Evolutionary conservation across 2,888 invertebrate species (phyloP), one percentile per base, ranked within the genome.

Genomic region (Julus scandinavius): DNA sequence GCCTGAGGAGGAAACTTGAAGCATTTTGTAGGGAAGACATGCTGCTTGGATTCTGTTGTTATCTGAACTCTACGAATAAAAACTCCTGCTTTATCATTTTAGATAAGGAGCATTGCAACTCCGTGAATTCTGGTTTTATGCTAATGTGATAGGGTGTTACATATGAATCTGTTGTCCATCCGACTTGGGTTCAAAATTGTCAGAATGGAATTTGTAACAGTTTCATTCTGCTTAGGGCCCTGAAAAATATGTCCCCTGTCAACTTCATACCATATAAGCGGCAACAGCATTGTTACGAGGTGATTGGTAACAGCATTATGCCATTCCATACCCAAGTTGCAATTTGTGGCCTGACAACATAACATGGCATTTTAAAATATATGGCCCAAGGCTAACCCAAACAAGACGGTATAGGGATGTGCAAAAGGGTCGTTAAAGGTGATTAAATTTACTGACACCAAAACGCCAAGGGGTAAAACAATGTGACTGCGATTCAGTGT

Each of bases 381-480:
- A 72, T 72, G 72, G 72, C 29, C 72, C 29, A 29, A 72, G 29
- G 72, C 29, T 29, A 72, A 29, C 72, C 72, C 72, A 72, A 72
- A 72, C 72, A 72, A 9, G 72, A 72, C 13, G 72, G 72, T 72
- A 29, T 29, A n/a, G 29, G 72, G 72, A 72, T 72, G 72, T 29
- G 29, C 72, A 3, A 72, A 29, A 72, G 72, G 29, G 72, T 72
- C 72, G 72, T 72, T 72, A 72, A 72, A 72, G 72, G 72, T 72
- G 72, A 72, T 72, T 72, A 72, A 29, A 29, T 72, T 72, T 72
- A 72, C 72, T 29, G 72, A 72, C 72, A 72, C 72, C 72, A n/a
- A 72, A 72, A 72, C 29, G 72, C 72, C 72, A 72, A 5, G 9
- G 29, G 72, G 29, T 72, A 72, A 72, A 29, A 72, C 72, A 72